Evolutionary conservation across 2,797 vertebrate genomes (phyloP).

Genomic region (Chaetophractus vellerosus): DNA sequence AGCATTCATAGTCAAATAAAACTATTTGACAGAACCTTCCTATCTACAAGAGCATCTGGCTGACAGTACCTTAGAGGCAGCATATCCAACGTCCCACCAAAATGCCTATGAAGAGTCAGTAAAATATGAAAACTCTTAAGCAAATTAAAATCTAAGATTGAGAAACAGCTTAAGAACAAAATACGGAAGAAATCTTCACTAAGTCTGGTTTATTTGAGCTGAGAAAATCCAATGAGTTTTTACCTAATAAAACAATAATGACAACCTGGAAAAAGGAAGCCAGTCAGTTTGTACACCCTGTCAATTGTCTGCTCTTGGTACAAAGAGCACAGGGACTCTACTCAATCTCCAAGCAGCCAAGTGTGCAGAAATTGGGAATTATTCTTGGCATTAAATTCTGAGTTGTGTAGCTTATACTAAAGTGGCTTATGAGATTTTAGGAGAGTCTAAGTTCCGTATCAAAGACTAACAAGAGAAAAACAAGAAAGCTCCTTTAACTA

Average conservation of each 20-base stretch:
- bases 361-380: background rate
- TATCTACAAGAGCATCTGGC: background rate
- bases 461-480: background rate
- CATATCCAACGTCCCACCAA: background rate
- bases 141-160: background rate
- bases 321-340: background rate
- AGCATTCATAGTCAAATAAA: conserved; percentile 52
- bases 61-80: background rate
- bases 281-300: fast-evolving
- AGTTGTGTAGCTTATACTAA: background rate
- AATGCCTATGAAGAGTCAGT: background rate
- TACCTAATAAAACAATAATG: background rate
- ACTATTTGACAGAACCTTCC: background rate
- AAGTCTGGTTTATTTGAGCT: background rate
- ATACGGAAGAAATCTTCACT: background rate
- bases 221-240: background rate
- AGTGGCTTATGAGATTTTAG: background rate
- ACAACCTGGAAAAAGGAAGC: background rate
- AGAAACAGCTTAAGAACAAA: background rate
- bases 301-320: background rate
- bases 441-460: background rate
- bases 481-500: background rate
- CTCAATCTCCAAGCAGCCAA: background rate
- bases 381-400: background rate
- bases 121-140: background rate